Conservation (phyloP, 2,113 vertebrate genomes). For the Marmota flaviventris region DNA sequence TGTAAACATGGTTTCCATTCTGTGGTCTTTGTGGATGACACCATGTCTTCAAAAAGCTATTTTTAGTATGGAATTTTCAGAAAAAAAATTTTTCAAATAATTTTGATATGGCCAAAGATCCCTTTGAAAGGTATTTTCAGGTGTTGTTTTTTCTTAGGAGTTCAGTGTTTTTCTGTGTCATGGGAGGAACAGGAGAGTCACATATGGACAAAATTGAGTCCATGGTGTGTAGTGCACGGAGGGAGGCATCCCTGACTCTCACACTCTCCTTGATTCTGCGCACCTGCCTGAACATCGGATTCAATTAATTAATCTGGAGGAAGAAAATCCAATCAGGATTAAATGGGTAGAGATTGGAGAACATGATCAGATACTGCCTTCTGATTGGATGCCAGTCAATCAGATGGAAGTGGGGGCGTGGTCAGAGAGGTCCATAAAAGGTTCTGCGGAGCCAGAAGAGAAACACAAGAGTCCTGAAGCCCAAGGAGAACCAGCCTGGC, state of each 20-base stretch:
- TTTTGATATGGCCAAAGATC: background rate
- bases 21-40: background rate
- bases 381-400: background rate
- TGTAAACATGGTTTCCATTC: background rate
- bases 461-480: too few species aligned
- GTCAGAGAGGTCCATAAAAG: background rate
- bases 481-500: too few species aligned
- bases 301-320: background rate
- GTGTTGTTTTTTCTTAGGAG: background rate
- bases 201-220: background rate
- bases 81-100: too few species aligned
- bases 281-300: background rate
- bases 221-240: background rate
- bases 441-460: background rate
- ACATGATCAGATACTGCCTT: background rate
- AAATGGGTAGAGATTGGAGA: background rate
- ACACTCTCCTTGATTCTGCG: background rate
- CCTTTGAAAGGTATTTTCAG: background rate
- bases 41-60: background rate
- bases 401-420: background rate
- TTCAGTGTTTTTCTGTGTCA: background rate
- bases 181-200: rapidly evolving
- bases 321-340: background rate
- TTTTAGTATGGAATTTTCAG: background rate
- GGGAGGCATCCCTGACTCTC: background rate